phyloP scores from a whole-genome alignment of 2,888 invertebrate species.

The Acleris holmiana region DNA sequence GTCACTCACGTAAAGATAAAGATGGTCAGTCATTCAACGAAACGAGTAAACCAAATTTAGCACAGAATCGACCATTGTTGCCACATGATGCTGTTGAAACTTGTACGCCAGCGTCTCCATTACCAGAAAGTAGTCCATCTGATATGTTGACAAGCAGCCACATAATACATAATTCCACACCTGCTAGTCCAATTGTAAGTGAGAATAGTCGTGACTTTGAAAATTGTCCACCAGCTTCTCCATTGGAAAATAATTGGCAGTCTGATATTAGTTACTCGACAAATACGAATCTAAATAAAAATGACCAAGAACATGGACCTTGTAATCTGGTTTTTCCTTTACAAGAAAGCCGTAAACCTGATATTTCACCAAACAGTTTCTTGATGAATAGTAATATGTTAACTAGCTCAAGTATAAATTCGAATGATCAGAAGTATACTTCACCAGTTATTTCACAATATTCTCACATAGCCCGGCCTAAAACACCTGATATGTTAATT shows the following conservation, averaged over 20 bases:
- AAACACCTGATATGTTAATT: conserved; percentile 13
- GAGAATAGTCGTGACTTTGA: too few species aligned
- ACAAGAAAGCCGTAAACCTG: neutral
- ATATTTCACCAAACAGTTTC: neutral
- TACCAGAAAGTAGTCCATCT: too few species aligned
- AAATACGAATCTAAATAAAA: neutral
- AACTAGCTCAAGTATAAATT: neutral
- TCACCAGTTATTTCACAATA: conserved; percentile 1
- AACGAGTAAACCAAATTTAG: neutral
- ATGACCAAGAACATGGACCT: neutral
- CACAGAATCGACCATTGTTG: neutral
- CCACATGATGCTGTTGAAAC: neutral
- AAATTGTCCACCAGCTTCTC: too few species aligned
- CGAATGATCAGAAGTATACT: neutral
- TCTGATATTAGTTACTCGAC: neutral
- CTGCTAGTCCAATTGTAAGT: too few species aligned
- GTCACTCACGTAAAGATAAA: neutral
- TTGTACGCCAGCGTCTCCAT: too few species aligned
- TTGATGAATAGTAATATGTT: neutral
- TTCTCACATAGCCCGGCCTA: neutral
- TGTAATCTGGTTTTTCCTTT: neutral
- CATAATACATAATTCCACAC: neutral
- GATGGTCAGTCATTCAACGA: neutral
- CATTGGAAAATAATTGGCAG: too few species aligned
- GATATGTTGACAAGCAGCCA: too few species aligned